Evolutionary conservation across 2,113 vertebrate genomes (phyloP).

Genomic region (Alligator mississippiensis): DNA sequence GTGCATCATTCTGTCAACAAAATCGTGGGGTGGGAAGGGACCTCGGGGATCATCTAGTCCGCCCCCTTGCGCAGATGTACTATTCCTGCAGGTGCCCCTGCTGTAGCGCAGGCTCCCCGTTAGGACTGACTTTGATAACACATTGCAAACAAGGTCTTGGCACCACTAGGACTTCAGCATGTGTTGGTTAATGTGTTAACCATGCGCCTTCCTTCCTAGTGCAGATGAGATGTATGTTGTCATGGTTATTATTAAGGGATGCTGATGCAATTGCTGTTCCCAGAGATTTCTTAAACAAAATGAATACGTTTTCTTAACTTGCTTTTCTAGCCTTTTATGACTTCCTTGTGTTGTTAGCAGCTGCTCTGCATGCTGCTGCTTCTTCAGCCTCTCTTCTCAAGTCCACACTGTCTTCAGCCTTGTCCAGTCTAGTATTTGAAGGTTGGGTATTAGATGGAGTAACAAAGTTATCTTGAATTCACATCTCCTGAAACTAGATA

Average conservation of each 20-base stretch:
- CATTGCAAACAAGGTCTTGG: background rate
- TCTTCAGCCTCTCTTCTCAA: too few relatives aligned
- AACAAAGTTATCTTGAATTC: background rate
- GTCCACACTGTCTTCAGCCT: too few relatives aligned
- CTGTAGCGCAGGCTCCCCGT: background rate
- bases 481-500: background rate
- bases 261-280: background rate
- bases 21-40: too few relatives aligned
- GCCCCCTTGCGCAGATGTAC: too few relatives aligned
- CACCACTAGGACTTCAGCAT: background rate
- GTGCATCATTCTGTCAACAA: too few relatives aligned
- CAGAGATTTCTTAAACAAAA: background rate
- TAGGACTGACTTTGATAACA: background rate
- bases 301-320: background rate
- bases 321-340: background rate
- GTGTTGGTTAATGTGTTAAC: background rate
- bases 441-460: background rate
- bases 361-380: accelerated
- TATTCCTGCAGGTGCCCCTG: background rate
- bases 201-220: background rate
- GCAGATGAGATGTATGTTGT: background rate
- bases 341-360: background rate
- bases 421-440: background rate
- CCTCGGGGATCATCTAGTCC: too few relatives aligned
- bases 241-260: background rate